phyloP scores from a whole-genome alignment of 2,113 vertebrate species.

The Drymodes brunneopygia region DNA sequence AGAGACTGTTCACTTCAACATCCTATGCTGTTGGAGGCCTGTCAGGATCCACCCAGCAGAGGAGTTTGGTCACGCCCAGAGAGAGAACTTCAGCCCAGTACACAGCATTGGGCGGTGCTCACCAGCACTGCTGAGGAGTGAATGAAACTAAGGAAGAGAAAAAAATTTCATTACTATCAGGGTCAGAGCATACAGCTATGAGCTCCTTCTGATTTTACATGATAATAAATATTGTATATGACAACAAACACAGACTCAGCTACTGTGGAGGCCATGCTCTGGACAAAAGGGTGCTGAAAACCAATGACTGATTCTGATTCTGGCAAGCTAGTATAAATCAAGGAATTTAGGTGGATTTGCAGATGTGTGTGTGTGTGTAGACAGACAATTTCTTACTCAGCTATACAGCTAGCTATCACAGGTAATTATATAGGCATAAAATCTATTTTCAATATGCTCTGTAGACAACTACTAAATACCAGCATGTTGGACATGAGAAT shows the following conservation, averaged over 20 bases:
- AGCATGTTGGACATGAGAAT: not conserved
- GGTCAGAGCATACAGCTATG: not conserved
- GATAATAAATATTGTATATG: not conserved
- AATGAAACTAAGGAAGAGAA: not conserved
- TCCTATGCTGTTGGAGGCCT: not conserved
- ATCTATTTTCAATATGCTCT: not conserved
- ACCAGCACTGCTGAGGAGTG: not conserved
- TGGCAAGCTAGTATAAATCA: not conserved
- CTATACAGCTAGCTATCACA: not conserved
- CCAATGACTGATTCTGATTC: not conserved
- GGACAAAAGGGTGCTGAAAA: not conserved
- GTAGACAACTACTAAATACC: not conserved
- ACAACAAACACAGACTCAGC: not conserved
- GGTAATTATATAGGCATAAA: not conserved
- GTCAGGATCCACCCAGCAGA: not conserved
- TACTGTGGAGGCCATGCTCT: not conserved
- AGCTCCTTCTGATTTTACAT: not conserved
- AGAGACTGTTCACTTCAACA: not conserved
- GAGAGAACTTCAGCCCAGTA: not conserved
- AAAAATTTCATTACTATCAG: not conserved
- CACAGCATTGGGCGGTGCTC: accelerated
- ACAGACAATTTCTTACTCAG: not conserved
- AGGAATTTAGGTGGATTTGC: not conserved
- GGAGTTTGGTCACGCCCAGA: not conserved
- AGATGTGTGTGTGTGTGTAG: not conserved